These are phyloP conservation scores for Pangasianodon hypophthalmus DNA, from an alignment of 2,113 vertebrate species.

Conservation along the genomic window DNA sequence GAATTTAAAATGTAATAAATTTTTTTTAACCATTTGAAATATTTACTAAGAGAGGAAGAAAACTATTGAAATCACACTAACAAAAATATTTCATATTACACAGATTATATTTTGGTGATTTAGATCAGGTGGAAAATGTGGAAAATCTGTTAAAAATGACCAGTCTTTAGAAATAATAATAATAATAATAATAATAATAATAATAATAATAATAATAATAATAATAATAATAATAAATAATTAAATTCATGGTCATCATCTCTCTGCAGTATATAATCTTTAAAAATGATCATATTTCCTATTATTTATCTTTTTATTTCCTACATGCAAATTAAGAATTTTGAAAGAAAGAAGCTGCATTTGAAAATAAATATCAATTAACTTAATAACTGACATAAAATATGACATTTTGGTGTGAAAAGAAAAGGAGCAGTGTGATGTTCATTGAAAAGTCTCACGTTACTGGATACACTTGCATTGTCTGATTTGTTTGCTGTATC, in stretches of 20 bases:
- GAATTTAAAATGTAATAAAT: background rate
- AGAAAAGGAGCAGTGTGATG: background rate
- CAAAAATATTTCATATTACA: background rate
- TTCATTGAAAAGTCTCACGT: background rate
- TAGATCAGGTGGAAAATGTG: background rate
- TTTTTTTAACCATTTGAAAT: background rate
- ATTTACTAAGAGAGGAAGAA: background rate
- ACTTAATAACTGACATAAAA: background rate
- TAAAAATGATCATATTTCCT: background rate
- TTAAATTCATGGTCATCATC: too few species aligned
- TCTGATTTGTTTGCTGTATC: background rate
- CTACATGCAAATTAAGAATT: background rate
- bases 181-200: background rate
- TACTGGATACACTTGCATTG: background rate
- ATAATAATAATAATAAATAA: background rate
- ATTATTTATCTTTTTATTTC: background rate
- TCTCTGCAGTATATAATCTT: background rate
- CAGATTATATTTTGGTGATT: background rate
- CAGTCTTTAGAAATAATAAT: background rate
- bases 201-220: background rate
- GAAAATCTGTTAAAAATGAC: background rate
- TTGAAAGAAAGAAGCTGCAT: background rate
- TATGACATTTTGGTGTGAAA: background rate
- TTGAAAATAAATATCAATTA: background rate
- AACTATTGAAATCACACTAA: background rate